These are phyloP conservation scores for Crocallis elinguaria DNA, from an alignment of 2,888 invertebrate genomes.

Conservation along the genomic window DNA sequence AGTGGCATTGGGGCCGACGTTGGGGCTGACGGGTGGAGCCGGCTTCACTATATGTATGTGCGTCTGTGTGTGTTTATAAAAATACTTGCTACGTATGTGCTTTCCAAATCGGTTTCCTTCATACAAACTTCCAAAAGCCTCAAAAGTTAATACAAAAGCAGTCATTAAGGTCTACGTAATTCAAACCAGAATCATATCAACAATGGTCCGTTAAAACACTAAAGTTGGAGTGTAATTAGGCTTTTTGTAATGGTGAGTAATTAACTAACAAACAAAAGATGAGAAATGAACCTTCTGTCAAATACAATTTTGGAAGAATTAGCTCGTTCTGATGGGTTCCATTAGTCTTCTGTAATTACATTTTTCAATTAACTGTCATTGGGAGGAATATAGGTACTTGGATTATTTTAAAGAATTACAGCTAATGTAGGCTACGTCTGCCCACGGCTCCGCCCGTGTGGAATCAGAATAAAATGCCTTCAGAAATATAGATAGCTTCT, in stretches of 20 bases:
- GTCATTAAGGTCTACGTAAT: conserved; percentile 20
- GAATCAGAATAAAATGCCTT: too few relatives aligned
- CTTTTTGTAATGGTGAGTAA: conserved; percentile 6
- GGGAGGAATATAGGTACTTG: neutral
- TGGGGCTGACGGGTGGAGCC: too few relatives aligned
- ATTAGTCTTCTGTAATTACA: conserved; percentile 6
- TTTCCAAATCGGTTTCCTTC: neutral
- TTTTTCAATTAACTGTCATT: neutral
- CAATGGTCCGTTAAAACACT: conserved; percentile 3
- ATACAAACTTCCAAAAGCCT: neutral
- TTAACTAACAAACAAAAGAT: conserved; percentile 20
- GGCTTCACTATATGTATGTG: too few relatives aligned
- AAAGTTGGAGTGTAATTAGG: neutral
- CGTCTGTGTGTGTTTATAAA: too few relatives aligned
- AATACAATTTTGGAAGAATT: conserved; percentile 1
- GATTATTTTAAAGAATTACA: too few relatives aligned
- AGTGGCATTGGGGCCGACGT: too few relatives aligned
- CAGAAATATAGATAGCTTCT: too few relatives aligned
- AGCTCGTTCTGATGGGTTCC: neutral
- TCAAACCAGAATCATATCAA: conserved; percentile 8
- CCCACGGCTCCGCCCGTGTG: too few relatives aligned
- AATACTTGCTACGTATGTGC: too few relatives aligned
- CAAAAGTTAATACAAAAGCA: conserved; percentile 9
- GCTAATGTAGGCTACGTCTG: too few relatives aligned
- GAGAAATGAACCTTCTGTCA: conserved; percentile 18